Conservation (phyloP, 2,888 invertebrate species). For the Drosophila vallismaia region DNA sequence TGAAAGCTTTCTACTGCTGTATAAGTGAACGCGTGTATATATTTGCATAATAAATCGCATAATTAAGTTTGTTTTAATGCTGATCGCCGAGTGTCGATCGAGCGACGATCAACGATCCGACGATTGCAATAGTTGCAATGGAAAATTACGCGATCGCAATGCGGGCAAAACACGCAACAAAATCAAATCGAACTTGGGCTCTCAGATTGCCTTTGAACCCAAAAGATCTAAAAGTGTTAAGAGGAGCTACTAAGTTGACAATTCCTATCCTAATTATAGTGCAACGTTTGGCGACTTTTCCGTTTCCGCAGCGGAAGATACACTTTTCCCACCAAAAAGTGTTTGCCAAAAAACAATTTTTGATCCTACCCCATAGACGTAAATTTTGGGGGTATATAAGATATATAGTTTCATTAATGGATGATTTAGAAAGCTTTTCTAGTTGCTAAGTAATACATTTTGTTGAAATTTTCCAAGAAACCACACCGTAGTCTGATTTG, state of each 20-base stretch:
- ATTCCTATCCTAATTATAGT: constrained; percentile 4
- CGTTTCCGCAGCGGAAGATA: constrained; percentile 35
- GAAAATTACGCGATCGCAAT: constrained; percentile 68
- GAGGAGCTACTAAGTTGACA: constrained; percentile 4
- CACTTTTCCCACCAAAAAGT: background rate
- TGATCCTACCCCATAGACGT: background rate
- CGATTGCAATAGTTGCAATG: constrained; percentile 51
- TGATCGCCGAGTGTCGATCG: constrained; percentile 32
- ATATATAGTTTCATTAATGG: no score
- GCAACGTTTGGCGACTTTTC: constrained; percentile 14
- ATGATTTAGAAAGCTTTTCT: no score
- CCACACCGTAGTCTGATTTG: background rate
- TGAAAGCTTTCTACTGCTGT: constrained; percentile 17
- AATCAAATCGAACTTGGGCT: constrained; percentile 8
- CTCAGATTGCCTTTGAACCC: constrained; percentile 18
- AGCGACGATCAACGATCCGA: constrained; percentile 7
- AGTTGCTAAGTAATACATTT: background rate
- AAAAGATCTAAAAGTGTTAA: background rate
- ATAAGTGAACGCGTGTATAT: constrained; percentile 23
- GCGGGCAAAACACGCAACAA: constrained; percentile 22
- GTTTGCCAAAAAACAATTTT: constrained; percentile 21
- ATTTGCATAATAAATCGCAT: constrained; percentile 77
- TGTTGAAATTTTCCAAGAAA: background rate
- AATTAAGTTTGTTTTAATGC: constrained; percentile 65
- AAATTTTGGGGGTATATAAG: background rate